phyloP scores from a whole-genome alignment of 2,888 invertebrate genomes.

The Dicranocentrus wangi region DNA sequence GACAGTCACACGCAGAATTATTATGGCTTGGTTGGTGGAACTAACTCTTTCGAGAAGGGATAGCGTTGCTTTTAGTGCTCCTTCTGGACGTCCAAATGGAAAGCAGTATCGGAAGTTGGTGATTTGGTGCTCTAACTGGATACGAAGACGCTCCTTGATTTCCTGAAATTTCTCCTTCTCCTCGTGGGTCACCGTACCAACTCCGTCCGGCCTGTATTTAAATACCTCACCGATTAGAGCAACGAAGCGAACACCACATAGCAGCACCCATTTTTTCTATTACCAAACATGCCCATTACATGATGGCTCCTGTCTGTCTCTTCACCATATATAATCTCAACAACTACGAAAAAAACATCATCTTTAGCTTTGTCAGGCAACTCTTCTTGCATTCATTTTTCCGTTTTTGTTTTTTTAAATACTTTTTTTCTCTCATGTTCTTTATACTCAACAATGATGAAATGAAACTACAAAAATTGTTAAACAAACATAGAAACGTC shows the following conservation, averaged over 20 bases:
- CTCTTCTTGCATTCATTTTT: constrained; percentile 48
- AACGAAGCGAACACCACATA: constrained; percentile 41
- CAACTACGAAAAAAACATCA: background rate
- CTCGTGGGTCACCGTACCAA: constrained; percentile 97
- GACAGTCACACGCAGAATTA: too few species aligned
- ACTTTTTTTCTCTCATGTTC: background rate
- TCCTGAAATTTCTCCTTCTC: constrained; percentile 98
- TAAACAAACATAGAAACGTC: constrained; percentile 20
- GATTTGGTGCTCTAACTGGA: constrained; percentile 96
- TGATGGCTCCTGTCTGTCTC: background rate
- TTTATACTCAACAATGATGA: background rate
- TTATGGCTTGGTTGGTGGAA: constrained; percentile 22
- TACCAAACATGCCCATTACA: constrained; percentile 69
- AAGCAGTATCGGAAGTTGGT: constrained; percentile 99
- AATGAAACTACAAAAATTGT: constrained; percentile 5
- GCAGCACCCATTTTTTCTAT: too few species aligned
- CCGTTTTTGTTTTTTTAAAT: background rate
- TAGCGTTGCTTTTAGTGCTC: constrained; percentile 95
- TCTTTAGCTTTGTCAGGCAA: constrained; percentile 63
- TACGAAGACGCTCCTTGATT: constrained; percentile 94
- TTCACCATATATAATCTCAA: background rate
- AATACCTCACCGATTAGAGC: constrained; percentile 34
- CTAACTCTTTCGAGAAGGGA: constrained; percentile 91
- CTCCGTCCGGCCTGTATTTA: constrained; percentile 91
- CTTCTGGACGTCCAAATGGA: constrained; percentile 99